Base-by-base conservation (phyloP, 2,113 vertebrate species). In the Rhea pennata region DNA sequence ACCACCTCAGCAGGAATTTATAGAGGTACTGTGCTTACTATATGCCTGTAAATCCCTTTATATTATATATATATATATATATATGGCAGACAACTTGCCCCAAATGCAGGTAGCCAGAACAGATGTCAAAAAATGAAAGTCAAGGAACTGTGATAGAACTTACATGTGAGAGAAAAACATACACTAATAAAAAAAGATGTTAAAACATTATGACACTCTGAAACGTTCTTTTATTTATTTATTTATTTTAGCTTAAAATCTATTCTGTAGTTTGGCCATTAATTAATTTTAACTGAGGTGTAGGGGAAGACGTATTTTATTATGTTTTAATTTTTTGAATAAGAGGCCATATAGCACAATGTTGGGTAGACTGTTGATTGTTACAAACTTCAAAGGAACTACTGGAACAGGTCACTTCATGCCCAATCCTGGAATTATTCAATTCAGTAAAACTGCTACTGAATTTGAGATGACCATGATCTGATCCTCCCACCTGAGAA, bases 171-270 rank as follows among this genome's bases (percentile, higher is more conserved):
- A 82, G 27, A 84, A 94, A 94, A 72, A 87, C 4, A 69, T 33
- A 64, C 3, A 62, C 56, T 21, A 48, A 21, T 39, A 31, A 61
- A 65, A 74, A 59, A 53, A 59, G 10, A 67, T 12, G 10, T 61
- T 72, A 78, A 40, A 21, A 12, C 3, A 15, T 46, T 10, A 72
- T 44, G n/a, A 74, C 48, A 44, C 27, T 39, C 6, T 66, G 70
- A 84, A 93, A 92, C 9, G 16, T 1, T 36, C 36, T 36, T 36
- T 36, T 36, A 6, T 36, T 36, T 36, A 6, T 61, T 62, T 93
- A 58, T 66, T 92, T 79, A 87, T 4, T 92, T 88, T 50, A 73
- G 62, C 66, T 79, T 87, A 81, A 94, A 92, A 73, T 78, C 65
- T 33, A 80, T 40, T 51, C 39, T 31, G 48, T 26, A 53, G 21